phyloP scores from a whole-genome alignment of 2,888 invertebrate species.

The Tetranychus truncatus region DNA sequence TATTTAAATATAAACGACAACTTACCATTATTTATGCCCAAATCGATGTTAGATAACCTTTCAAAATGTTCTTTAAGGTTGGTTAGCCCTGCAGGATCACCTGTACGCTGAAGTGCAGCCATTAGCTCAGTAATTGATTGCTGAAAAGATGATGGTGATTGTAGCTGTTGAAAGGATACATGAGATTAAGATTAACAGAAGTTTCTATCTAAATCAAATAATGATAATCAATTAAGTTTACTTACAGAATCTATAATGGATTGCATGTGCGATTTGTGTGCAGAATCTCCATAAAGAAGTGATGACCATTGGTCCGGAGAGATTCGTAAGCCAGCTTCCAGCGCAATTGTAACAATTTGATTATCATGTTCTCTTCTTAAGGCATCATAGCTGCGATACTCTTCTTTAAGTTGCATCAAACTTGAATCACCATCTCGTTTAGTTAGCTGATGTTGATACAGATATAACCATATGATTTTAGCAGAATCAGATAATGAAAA shows the following conservation, averaged over 20 bases:
- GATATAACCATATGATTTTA: no score
- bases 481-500: no score
- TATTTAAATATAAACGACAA: not conserved
- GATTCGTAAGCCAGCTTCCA: constrained; percentile 85
- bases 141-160: constrained; percentile 78
- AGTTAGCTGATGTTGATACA: constrained; percentile 12
- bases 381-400: constrained; percentile 83
- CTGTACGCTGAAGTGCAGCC: constrained; percentile 69
- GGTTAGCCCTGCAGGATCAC: constrained; percentile 63
- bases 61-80: constrained; percentile 60
- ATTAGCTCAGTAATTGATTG: constrained; percentile 71
- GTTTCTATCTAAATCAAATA: not conserved
- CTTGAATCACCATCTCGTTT: constrained; percentile 92
- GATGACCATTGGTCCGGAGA: constrained; percentile 98
- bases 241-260: constrained; percentile 38
- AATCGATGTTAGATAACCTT: constrained; percentile 65
- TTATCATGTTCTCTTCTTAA: constrained; percentile 87
- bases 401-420: constrained; percentile 89
- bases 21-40: constrained; percentile 47
- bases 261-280: constrained; percentile 95
- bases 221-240: no score
- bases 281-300: constrained; percentile 78
- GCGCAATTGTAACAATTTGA: constrained; percentile 94
- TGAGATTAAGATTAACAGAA: not conserved
- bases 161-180: constrained; percentile 41